Base-by-base conservation (phyloP, 2,797 vertebrate genomes). In the Scyliorhinus canicula region DNA sequence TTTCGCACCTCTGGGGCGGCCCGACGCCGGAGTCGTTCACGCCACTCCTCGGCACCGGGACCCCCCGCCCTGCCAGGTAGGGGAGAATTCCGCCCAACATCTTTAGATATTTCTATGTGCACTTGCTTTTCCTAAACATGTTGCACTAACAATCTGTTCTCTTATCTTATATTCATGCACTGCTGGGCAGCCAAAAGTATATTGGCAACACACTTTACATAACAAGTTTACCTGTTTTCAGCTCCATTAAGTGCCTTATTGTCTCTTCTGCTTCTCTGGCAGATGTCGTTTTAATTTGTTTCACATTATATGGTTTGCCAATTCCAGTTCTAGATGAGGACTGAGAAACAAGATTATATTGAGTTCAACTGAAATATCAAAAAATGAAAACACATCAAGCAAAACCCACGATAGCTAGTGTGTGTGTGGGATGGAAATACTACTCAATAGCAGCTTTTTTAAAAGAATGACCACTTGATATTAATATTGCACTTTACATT, bases 261-360 rank as follows among this genome's bases (percentile, higher is more conserved):
- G 97, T 97, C 95, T 96, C 97, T 96, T 98, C 97, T 0, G 98
- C 98, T 96, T 98, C 97, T 96, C 97, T 96, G 9, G 97, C 96
- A 6, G 97, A 97, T 86, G 97, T 97, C 2, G 98, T 98, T 96
- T 98, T 98, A 96, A 98, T 97, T 95, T 98, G 98, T 95, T 97
- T 98, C 85, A 98, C 98, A 0, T 98, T 98, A 90, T 98, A 98
- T 35, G 98, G 98, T 95, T 98, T 98, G 95, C 97, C 98, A 95
- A 98, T 98, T 82, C 98, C 98, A 77, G 96, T 97, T 95, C 97
- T 97, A 47, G 96, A 97, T 96, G 97, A 98, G 95, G 97, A 97
- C 97, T 98, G 65, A 52, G 47, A 71, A 93, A 71, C 9, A 63
- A 71, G 52, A 35, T 71, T 40, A 40, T 24, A 21, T 63, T 63